A percentile compares a stretch with the other conserved stretches of the same genome.
Conservation (phyloP, 2,797 vertebrate species). For the Eleutherodactylus coqui region DNA sequence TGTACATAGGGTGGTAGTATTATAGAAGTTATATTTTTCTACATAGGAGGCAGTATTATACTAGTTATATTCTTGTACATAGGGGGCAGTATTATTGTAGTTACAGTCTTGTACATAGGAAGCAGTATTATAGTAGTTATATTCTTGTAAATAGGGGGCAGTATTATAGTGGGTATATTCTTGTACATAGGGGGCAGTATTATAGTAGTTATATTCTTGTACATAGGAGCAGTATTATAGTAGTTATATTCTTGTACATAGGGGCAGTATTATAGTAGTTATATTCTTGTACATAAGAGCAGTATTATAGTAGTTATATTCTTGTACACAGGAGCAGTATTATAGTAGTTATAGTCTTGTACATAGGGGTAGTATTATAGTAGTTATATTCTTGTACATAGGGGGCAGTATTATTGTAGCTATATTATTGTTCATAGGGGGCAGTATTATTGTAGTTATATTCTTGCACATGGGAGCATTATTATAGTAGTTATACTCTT, state of each 20-base stretch:
- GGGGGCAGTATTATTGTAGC: neutral
- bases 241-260: slow-evolving; percentile 6
- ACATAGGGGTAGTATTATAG: too few species aligned
- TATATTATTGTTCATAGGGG: neutral
- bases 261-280: slow-evolving; percentile 5
- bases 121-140: neutral
- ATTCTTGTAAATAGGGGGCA: neutral
- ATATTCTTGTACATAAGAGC: neutral
- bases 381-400: slow-evolving; percentile 9
- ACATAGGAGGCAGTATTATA: neutral
- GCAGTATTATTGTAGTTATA: slow-evolving; percentile 7
- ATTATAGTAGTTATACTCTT: slow-evolving; percentile 6
- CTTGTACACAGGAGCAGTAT: too few species aligned
- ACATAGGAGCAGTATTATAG: slow-evolving; percentile 1
- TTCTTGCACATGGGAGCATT: neutral
- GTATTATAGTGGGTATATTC: neutral
- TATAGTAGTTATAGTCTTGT: slow-evolving; percentile 4
- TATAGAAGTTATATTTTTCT: neutral
- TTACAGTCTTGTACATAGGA: neutral
- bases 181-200: slow-evolving; percentile 1
- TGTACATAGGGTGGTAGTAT: neutral
- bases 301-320: slow-evolving; percentile 2
- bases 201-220: slow-evolving; percentile 4
- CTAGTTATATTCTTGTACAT: slow-evolving; percentile 5
- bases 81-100: neutral